Conservation (phyloP, 35 echinoderm and acorn worm genomes). For the Holothuria glaberrima region DNA sequence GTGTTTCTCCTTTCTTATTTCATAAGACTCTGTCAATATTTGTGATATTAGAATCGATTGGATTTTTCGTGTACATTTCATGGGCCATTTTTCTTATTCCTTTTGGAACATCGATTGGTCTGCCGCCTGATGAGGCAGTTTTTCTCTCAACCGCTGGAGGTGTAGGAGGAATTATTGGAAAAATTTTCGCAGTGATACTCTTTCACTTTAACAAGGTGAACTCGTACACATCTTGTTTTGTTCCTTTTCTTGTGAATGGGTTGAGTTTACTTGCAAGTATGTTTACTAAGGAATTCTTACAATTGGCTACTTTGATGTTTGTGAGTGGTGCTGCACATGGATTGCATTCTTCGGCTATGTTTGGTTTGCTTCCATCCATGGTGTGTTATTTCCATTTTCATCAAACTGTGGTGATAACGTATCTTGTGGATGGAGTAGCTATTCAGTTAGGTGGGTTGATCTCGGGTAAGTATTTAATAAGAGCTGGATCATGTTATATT, state of each 20-base stretch:
- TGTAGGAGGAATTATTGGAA: background rate
- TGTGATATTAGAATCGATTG: no score
- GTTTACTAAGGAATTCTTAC: background rate
- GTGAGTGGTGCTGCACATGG: background rate
- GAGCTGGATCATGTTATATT: no score
- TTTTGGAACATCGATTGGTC: background rate
- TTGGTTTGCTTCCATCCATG: constrained; percentile 3
- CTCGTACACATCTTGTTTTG: background rate
- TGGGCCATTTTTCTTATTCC: constrained; percentile 30
- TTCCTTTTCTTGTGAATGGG: background rate
- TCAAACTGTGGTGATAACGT: background rate
- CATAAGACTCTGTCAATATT: no score
- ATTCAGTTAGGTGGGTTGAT: constrained; percentile 7
- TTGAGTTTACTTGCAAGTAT: background rate
- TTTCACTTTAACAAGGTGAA: background rate
- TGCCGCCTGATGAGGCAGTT: background rate
- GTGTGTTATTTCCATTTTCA: background rate
- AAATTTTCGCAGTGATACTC: background rate
- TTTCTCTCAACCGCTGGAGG: background rate
- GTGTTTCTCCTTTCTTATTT: no score
- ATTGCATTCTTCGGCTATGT: background rate
- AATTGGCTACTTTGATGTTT: background rate
- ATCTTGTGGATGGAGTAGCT: background rate
- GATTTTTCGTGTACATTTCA: background rate
- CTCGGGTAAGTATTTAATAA: background rate